Percentiles rank a stretch among this genome's conserved stretches.
Conservation (phyloP, 2,113 vertebrate genomes). For the Cyphomyrus discorhynchus region DNA sequence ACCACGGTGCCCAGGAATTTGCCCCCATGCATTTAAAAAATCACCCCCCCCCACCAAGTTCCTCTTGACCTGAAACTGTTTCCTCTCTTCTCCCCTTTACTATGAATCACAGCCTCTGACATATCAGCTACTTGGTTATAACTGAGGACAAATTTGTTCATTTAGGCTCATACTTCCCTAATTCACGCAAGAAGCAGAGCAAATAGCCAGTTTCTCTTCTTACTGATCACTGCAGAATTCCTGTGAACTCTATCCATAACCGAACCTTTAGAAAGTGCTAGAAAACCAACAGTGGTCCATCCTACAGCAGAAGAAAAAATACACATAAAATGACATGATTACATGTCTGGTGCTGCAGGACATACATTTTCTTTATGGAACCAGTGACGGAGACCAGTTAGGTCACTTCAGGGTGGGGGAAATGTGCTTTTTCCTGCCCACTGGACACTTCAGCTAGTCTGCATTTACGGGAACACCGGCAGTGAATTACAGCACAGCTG, state of each 20-base stretch:
- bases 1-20: background rate
- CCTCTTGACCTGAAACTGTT: background rate
- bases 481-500: background rate
- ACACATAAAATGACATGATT: background rate
- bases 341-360: background rate
- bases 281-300: background rate
- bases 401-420: background rate
- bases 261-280: background rate
- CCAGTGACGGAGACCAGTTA: background rate
- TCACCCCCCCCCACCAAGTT: background rate
- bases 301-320: background rate
- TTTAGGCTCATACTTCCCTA: background rate
- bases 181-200: background rate
- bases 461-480: background rate
- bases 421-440: background rate
- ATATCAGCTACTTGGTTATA: background rate
- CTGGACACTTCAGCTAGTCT: background rate
- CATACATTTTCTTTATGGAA: constrained; percentile 8
- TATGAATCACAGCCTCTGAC: background rate
- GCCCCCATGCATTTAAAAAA: background rate
- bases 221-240: background rate
- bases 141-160: background rate
- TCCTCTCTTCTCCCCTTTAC: background rate
- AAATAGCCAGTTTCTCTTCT: background rate
- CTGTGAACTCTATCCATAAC: background rate